These are phyloP conservation scores for Paradisaea rubra DNA, from an alignment of 2,113 vertebrate species.

Conservation along the genomic window DNA sequence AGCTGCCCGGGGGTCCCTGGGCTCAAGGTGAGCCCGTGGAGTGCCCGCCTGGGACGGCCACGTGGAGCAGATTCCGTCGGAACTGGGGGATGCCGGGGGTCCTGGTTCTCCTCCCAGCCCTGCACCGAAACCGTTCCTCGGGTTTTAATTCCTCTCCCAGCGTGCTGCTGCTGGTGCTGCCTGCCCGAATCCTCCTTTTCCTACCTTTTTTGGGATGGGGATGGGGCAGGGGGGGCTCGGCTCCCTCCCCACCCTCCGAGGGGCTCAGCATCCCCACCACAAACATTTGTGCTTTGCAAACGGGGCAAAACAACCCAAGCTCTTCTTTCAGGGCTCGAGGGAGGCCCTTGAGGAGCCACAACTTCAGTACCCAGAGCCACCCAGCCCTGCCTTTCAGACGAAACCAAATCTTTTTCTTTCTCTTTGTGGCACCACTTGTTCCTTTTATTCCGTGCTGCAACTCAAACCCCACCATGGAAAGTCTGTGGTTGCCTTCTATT, in stretches of 20 bases:
- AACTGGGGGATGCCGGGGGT: neutral
- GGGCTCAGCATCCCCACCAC: neutral
- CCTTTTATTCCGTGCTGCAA: neutral
- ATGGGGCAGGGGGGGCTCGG: neutral
- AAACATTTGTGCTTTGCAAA: neutral
- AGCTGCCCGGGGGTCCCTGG: neutral
- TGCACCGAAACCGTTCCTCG: rapidly evolving
- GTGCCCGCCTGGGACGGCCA: neutral
- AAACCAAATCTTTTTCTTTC: neutral
- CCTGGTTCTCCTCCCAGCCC: neutral
- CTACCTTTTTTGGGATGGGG: neutral
- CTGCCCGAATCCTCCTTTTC: neutral
- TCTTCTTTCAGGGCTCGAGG: neutral
- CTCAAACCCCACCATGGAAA: neutral
- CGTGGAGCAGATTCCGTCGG: neutral
- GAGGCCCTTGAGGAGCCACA: neutral
- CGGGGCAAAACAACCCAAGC: neutral
- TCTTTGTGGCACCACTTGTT: neutral
- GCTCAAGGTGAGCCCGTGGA: neutral
- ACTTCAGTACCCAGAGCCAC: neutral
- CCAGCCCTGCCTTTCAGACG: neutral
- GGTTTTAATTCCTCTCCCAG: neutral
- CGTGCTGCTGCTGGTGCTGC: neutral
- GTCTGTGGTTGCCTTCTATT: neutral
- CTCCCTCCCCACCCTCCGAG: neutral